These are phyloP conservation scores for Hecatera dysodea DNA, from an alignment of 2,888 invertebrate genomes.

Conservation along the genomic window DNA sequence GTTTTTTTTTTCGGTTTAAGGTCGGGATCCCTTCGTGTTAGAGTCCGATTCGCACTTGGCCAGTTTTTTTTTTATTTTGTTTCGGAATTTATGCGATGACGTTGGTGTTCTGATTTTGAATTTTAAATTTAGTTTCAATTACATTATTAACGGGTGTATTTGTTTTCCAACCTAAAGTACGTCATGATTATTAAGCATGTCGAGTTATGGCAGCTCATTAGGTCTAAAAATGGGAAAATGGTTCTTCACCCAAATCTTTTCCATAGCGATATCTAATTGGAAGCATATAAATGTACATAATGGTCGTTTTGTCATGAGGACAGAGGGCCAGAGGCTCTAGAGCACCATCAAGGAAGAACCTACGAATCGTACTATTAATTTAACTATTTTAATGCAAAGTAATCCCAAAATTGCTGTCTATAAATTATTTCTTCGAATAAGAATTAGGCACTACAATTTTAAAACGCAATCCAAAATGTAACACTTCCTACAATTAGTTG, in stretches of 20 bases:
- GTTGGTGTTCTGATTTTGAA: conserved; percentile 6
- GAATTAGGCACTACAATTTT: not conserved
- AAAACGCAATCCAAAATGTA: not conserved
- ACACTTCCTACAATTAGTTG: not conserved
- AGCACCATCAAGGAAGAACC: not conserved
- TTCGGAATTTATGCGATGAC: not conserved
- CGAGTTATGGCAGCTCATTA: too few species aligned
- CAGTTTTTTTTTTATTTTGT: too few species aligned
- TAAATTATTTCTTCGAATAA: too few species aligned
- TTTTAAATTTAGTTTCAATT: conserved; percentile 8
- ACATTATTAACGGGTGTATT: not conserved
- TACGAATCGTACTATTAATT: not conserved
- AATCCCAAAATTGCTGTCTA: not conserved
- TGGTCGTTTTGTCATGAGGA: too few species aligned
- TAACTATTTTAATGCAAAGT: not conserved
- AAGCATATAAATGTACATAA: too few species aligned
- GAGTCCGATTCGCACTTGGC: too few species aligned
- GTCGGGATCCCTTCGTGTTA: too few species aligned
- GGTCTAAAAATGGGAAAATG: too few species aligned
- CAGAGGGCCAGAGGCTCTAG: not conserved
- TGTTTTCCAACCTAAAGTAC: not conserved
- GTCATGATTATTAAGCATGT: not conserved
- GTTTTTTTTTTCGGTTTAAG: too few species aligned
- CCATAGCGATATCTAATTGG: too few species aligned
- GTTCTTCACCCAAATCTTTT: not conserved